Base-by-base conservation (phyloP, 2,888 invertebrate genomes). In the Nephrocerus scutellatus region DNA sequence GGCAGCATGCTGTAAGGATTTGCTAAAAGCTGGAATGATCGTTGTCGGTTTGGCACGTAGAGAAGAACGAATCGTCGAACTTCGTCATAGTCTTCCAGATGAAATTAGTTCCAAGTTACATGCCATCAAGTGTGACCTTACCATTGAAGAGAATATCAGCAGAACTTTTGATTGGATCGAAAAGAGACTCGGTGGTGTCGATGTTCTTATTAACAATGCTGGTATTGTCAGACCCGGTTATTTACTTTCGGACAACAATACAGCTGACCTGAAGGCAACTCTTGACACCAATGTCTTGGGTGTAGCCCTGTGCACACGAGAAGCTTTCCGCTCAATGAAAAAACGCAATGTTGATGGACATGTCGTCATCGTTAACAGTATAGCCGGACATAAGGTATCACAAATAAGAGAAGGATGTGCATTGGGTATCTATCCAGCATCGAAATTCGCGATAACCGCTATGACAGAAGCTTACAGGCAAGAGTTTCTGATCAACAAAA, bases 141-240 rank as follows among this genome's bases (percentile, higher is more conserved):
- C 62, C 1, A 66, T 70, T 12, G 76, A 77, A 44, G 66, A 71
- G 1, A 72, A 76, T 5, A 74, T 80, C 18, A 39, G 70, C 25
- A 56, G 63, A 4, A 71, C 73, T 21, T 77, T 79, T 55, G 48
- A 56, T 12, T 66, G 62, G 59, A 65, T 74, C 28, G 68, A 73
- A 9, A 46, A 57, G 8, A 56, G 66, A 6, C 49, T 74, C 1
- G 77, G 76, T 0, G 73, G 74, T 2, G 66, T 73, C 3, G 73
- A 76, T 55, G 67, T 79, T 1, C 61, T 77, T 29, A 55, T 79
- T 1, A 79, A 79, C 52, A 76, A 75, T 53, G 77, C 78, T 1
- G 63, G 57, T 3, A 49, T 56, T 5, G 15, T 46, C 0, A 43
- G 47, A 0, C 22, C 31, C 0, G 42, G 45, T 0, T 13, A 40